Evolutionary conservation across 2,888 invertebrate genomes (phyloP).

Genomic region (Platynereis dumerilii): DNA sequence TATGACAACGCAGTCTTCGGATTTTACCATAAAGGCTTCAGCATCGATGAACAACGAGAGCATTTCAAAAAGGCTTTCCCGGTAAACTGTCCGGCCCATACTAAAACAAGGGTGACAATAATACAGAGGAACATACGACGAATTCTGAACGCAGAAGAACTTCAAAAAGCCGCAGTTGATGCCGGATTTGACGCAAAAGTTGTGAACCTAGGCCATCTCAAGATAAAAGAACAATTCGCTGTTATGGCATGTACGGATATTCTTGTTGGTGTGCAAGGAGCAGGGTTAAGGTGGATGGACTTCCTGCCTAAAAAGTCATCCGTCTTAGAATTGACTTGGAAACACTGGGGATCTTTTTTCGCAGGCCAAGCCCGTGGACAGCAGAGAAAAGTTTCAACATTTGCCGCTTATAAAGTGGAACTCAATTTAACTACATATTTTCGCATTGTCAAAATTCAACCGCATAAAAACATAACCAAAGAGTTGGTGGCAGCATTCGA

Average conservation of each 20-base stretch:
- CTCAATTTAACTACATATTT: too few relatives aligned
- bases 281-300: not conserved
- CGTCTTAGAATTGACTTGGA: not conserved
- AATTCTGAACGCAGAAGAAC: not conserved
- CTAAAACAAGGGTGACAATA: not conserved
- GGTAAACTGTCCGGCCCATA: not conserved
- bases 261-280: not conserved
- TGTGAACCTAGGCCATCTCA: not conserved
- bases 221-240: not conserved
- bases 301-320: not conserved
- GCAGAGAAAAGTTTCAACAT: not conserved
- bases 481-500: too few relatives aligned
- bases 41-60: not conserved
- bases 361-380: not conserved
- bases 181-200: not conserved
- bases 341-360: not conserved
- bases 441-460: too few relatives aligned
- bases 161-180: not conserved
- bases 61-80: not conserved
- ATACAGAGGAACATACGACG: not conserved
- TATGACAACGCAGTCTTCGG: too few relatives aligned
- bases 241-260: not conserved
- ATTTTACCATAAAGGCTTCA: not conserved
- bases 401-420: not conserved
- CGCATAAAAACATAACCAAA: too few relatives aligned